Base-by-base conservation (phyloP, 2,113 vertebrate species). In the Corythornis madagascariensis region DNA sequence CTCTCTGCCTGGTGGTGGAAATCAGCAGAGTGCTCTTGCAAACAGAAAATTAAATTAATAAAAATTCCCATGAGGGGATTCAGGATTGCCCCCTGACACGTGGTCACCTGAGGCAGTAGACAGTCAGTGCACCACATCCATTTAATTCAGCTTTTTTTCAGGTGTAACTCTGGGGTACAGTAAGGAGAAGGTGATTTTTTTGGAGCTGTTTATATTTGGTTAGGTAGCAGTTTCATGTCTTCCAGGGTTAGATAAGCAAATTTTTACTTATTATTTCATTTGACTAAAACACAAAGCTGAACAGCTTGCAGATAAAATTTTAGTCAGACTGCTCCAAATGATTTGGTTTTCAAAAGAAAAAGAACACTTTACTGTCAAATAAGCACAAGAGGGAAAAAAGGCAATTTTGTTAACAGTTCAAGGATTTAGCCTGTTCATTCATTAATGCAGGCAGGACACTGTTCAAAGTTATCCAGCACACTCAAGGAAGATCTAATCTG, bases 281-380 rank as follows among this genome's bases (percentile, higher is more conserved):
- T 64, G 29, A 80, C 48, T 88, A 64, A 71, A 86, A 35, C 57
- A 92, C 53, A 91, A 85, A 90, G 29, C 40, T 71, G 53, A 95
- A 86, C n/a, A 75, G 47, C 38, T 75, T 67, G 53, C 48, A 82
- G 35, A 48, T 19, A 89, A 78, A 70, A 77, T 66, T 86, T 79
- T 63, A 90, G 76, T 83, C 40, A 45, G n/a, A 64, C 9, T 67
- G 38, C 35, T 86, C 66, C 78, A 77, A 95, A 86, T 43, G n/a
- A 55, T 63, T 86, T n/a, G 9, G 16, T 60, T 93, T 83, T 64
- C 38, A 90, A 67, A 86, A 9, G 7, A 9, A 28, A 42, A 79
- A 45, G 17, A 29, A 4, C 6, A n/a, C 40, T 90, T 79, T 28
- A 48, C 9, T 72, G 13, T 42, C 63, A 91, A 88, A 47, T 12